Conservation (phyloP, 1,140 invertebrate genomes). For the Temnothorax nylanderi region DNA sequence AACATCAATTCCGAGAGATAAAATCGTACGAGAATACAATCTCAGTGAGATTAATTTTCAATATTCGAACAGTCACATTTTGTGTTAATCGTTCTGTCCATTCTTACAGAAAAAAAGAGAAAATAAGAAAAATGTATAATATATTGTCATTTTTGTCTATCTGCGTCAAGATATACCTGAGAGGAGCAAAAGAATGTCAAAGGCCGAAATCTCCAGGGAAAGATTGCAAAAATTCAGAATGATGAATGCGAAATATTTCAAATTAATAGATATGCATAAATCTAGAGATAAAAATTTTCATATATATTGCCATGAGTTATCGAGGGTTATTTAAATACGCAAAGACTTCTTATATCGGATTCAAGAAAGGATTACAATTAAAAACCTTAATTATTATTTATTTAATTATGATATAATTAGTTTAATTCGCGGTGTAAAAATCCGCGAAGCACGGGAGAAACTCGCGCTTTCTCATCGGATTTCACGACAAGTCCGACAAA, state of each 20-base stretch:
- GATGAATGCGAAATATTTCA: not conserved
- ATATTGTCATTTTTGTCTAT: not conserved
- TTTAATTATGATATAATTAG: not conserved
- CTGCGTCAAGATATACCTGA: not conserved
- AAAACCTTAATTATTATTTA: not conserved
- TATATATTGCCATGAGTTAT: not conserved
- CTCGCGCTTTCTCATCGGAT: conserved; percentile 8
- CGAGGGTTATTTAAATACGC: not conserved
- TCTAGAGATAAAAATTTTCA: not conserved
- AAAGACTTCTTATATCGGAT: not conserved
- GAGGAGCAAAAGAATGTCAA: not conserved
- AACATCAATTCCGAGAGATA: not conserved
- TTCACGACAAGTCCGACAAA: not conserved
- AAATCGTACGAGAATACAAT: not conserved
- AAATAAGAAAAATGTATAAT: not conserved
- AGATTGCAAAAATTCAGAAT: not conserved
- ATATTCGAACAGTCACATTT: not conserved
- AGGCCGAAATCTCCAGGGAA: not conserved
- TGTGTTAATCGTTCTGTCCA: not conserved
- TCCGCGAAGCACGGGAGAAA: not conserved
- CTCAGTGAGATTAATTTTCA: not conserved
- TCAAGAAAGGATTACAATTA: not conserved
- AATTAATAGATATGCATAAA: not conserved
- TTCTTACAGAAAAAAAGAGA: no score
- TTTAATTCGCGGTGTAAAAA: not conserved